phyloP scores from a whole-genome alignment of 2,113 vertebrate species.

The Psettodes erumei region DNA sequence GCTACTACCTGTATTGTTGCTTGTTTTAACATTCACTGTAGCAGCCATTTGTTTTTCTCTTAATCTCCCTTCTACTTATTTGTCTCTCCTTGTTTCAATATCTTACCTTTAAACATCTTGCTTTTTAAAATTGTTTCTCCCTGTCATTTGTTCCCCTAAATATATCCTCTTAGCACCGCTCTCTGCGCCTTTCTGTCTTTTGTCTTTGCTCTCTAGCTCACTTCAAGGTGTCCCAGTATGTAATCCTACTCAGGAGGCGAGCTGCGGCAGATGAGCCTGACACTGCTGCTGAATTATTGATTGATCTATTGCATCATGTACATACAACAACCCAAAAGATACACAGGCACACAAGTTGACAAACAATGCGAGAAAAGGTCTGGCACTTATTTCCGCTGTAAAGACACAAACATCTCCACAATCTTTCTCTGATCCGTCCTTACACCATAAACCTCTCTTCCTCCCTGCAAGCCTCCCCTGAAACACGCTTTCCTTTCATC shows the following conservation, averaged over 20 bases:
- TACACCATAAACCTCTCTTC: slow-evolving; percentile 17
- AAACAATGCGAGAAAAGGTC: slow-evolving; percentile 13
- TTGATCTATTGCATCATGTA: slow-evolving; percentile 68
- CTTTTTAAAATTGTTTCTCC: not conserved
- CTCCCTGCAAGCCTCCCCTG: slow-evolving; percentile 38
- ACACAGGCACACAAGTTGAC: slow-evolving; percentile 27
- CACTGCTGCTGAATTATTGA: slow-evolving; percentile 78
- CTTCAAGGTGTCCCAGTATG: slow-evolving; percentile 65
- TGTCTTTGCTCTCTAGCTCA: slow-evolving; percentile 20
- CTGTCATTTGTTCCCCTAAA: not conserved
- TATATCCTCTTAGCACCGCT: slow-evolving; percentile 17
- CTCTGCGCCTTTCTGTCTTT: slow-evolving; percentile 21
- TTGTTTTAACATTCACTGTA: not conserved
- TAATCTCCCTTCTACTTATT: not conserved
- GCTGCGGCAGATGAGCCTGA: slow-evolving; percentile 54
- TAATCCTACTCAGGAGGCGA: slow-evolving; percentile 62
- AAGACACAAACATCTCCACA: slow-evolving; percentile 1
- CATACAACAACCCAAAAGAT: slow-evolving; percentile 43
- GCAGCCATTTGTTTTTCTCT: slow-evolving; percentile 9
- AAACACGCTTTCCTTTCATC: slow-evolving; percentile 57
- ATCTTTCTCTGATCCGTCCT: slow-evolving; percentile 12
- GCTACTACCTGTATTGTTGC: no score
- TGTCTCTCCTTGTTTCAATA: not conserved
- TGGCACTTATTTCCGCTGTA: slow-evolving; percentile 1
- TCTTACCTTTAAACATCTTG: no score